Evolutionary conservation across 2,113 vertebrate genomes (phyloP).

Genomic region (Chaetorhynchus papuensis): DNA sequence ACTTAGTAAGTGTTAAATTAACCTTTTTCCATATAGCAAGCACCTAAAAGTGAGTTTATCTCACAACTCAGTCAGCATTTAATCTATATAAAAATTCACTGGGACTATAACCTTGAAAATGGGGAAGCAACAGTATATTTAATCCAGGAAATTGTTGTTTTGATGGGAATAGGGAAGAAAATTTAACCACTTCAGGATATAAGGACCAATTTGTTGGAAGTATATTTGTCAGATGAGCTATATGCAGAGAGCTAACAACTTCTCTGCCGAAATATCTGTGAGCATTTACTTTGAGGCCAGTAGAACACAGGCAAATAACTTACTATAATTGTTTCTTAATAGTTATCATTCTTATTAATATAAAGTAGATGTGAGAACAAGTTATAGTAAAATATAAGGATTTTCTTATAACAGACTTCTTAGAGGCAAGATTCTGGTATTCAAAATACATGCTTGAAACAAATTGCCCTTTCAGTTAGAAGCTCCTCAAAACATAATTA

Average conservation of each 20-base stretch:
- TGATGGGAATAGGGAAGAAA: background rate
- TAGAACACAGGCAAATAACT: background rate
- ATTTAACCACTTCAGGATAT: background rate
- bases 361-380: background rate
- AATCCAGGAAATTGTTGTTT: background rate
- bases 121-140: background rate
- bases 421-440: background rate
- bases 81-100: background rate
- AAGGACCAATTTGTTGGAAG: background rate
- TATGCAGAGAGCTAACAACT: background rate
- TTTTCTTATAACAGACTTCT: background rate
- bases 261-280: background rate
- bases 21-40: background rate
- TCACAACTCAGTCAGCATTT: background rate
- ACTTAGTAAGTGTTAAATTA: background rate
- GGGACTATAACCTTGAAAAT: background rate
- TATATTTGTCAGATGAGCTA: background rate
- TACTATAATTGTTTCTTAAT: background rate
- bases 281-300: background rate
- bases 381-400: background rate
- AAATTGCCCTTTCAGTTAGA: background rate
- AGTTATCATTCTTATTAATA: background rate
- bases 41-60: background rate
- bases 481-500: background rate
- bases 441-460: background rate